These are phyloP conservation scores for Anolis apletophallus DNA, from an alignment of 2,797 vertebrate species.

Conservation along the genomic window DNA sequence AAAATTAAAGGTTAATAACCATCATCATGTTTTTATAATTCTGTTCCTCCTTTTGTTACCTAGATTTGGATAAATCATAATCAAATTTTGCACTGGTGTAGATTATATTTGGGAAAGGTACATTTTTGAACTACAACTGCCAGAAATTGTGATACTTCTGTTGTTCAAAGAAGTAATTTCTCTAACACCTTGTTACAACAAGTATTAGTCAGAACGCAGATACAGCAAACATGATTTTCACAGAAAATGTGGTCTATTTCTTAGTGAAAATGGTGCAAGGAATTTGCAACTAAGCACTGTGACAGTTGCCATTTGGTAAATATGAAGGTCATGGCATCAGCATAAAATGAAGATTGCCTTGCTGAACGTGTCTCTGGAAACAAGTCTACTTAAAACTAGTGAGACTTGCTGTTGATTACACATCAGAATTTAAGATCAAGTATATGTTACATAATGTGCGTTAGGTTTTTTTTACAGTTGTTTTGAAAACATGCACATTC, in stretches of 20 bases:
- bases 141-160: no score
- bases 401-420: not conserved
- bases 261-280: not conserved
- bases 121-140: no score
- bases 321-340: not conserved
- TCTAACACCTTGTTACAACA: not conserved
- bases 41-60: no score
- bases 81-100: no score
- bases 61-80: no score
- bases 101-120: no score
- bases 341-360: not conserved
- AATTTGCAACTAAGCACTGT: not conserved
- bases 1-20: no score
- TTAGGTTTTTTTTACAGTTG: not conserved
- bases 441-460: not conserved
- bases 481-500: not conserved
- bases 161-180: no score
- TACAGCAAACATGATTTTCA: not conserved
- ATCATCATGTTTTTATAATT: no score
- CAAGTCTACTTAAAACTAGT: not conserved
- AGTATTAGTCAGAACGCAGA: not conserved
- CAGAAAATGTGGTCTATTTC: not conserved
- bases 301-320: not conserved
- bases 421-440: not conserved
- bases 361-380: not conserved